These are phyloP conservation scores for Sepioteuthis lessoniana DNA, from an alignment of 2,888 invertebrate genomes.

Conservation along the genomic window DNA sequence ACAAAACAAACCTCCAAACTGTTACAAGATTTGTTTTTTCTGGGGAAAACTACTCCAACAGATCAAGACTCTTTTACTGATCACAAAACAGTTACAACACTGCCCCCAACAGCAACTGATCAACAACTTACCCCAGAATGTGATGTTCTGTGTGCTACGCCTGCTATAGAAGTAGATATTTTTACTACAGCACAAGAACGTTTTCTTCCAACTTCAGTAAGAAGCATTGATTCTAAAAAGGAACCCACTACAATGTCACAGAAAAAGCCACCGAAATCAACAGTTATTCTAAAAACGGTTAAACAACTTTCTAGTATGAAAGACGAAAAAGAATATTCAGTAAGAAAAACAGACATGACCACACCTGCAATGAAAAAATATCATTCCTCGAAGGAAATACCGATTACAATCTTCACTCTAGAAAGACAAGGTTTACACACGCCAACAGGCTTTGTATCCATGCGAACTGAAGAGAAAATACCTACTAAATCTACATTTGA, in stretches of 20 bases:
- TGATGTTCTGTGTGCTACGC: neutral
- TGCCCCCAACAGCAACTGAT: neutral
- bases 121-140: neutral
- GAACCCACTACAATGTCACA: neutral
- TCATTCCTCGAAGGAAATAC: no score
- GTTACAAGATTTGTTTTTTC: neutral
- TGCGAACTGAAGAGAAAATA: neutral
- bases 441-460: neutral
- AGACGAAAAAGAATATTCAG: no score
- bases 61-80: neutral
- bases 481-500: neutral
- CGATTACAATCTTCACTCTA: no score
- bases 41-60: neutral
- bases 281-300: neutral
- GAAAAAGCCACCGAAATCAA: neutral
- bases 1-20: neutral
- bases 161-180: neutral
- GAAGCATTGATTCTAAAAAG: neutral
- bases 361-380: no score
- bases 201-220: neutral
- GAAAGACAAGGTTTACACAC: no score
- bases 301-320: neutral
- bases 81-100: neutral
- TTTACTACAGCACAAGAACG: neutral
- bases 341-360: no score